Percentiles rank a stretch among this genome's conserved stretches.
Conservation (phyloP, 2,797 vertebrate species). For the Pempheris klunzingeri region DNA sequence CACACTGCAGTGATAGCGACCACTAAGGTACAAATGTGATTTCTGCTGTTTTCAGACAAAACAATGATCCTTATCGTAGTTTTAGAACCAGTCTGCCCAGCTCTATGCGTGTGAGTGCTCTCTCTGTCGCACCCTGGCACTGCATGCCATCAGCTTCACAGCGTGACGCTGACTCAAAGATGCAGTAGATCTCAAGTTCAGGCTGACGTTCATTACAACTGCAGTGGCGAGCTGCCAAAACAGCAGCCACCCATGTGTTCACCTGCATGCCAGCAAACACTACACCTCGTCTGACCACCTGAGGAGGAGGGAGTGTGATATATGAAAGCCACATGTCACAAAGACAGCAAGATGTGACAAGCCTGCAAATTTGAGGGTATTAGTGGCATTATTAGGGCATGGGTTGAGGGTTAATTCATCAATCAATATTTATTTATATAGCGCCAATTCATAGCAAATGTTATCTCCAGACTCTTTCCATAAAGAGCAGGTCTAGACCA, state of each 20-base stretch:
- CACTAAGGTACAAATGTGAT: slow-evolving; percentile 1
- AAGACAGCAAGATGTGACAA: background rate
- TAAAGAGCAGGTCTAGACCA: too few species aligned
- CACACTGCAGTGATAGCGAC: background rate
- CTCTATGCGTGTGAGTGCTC: slow-evolving; percentile 6
- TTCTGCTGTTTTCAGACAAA: slow-evolving; percentile 30
- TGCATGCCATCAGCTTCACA: slow-evolving; percentile 31
- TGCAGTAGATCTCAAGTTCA: slow-evolving; percentile 13
- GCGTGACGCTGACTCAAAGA: slow-evolving; percentile 19
- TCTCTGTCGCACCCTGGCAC: slow-evolving; percentile 28
- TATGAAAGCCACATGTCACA: background rate
- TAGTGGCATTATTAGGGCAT: too few species aligned
- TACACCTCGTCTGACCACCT: background rate
- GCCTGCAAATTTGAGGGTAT: background rate
- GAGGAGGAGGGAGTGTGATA: background rate
- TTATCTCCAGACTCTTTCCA: too few species aligned
- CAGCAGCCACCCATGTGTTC: slow-evolving; percentile 18
- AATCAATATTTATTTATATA: too few species aligned
- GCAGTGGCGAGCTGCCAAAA: slow-evolving; percentile 11
- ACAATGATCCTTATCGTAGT: slow-evolving; percentile 41
- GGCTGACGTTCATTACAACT: slow-evolving; percentile 7
- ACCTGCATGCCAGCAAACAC: slow-evolving; percentile 22
- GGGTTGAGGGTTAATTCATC: too few species aligned
- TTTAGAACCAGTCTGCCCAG: slow-evolving; percentile 4
- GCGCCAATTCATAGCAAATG: too few species aligned